A percentile compares a stretch with the other conserved stretches of the same genome.
phyloP scores from a whole-genome alignment of 2,797 vertebrate species.

The Scyliorhinus canicula region DNA sequence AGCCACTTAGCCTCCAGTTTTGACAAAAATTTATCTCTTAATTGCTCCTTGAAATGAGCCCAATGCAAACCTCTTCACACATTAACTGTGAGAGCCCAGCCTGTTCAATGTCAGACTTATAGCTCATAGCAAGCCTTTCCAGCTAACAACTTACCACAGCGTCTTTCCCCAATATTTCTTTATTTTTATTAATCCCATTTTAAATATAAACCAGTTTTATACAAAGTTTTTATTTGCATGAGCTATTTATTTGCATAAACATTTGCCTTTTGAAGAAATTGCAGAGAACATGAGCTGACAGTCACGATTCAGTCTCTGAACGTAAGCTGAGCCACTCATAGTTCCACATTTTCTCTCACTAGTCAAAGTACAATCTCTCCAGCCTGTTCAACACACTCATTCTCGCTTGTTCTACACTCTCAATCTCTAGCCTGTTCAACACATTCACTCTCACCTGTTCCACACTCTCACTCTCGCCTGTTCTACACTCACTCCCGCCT shows the following conservation, averaged over 20 bases:
- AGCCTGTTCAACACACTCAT: background rate
- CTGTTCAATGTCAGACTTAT: background rate
- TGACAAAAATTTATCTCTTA: background rate
- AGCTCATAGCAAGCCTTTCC: background rate
- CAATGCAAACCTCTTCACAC: background rate
- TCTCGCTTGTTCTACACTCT: background rate
- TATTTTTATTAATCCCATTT: background rate
- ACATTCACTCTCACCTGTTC: background rate
- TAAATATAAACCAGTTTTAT: background rate
- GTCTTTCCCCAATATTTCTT: background rate
- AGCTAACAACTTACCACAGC: background rate
- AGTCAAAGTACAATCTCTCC: background rate
- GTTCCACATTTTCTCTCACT: background rate
- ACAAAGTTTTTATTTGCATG: background rate
- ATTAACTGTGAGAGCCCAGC: background rate
- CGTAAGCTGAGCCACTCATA: background rate
- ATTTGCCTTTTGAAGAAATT: background rate
- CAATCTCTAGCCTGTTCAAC: background rate
- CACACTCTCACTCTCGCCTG: too few relatives aligned
- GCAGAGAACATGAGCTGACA: background rate
- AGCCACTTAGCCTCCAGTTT: background rate
- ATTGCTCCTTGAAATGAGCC: background rate
- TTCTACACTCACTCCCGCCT: too few relatives aligned
- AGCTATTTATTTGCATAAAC: background rate
- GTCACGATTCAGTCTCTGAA: background rate